Base-by-base conservation (phyloP, 1,140 invertebrate species). In the Melipona quadrifasciata region DNA sequence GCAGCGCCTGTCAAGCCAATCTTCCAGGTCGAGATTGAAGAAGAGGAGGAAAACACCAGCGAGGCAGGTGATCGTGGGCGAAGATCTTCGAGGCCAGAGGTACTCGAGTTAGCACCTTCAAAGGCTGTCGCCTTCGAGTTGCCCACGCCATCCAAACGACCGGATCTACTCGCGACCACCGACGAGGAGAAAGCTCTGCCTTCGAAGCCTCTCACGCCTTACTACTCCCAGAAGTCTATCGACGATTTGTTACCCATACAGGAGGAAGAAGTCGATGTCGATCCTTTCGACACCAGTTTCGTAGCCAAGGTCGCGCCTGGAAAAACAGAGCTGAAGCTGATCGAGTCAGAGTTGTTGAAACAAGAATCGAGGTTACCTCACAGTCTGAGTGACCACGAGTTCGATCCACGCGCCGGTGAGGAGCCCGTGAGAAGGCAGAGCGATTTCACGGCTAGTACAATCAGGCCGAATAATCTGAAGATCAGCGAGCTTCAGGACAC, bases 271-370 rank as follows among this genome's bases (percentile, higher is more conserved):
- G 84, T 91, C 24, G 95, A 96, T 77, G 93, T 96, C 75, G 97
- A 98, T 94, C 97, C 97, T 1, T 98, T 98, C 91, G 97, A 98
- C 92, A 98, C 98, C 0, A 98, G 97, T 5, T 97, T 97, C 89
- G 97, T 97, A 21, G 95, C 95, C 31, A 96, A 96, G 85, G 96
- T 96, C 21, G 93, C 96, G 67, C 97, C 97, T 8, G 96, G 96
- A 12, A 96, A 97, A 93, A 96, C 96, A 2, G 97, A 98, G 92
- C 91, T 97, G 51, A 97, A 97, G 92, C 91, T 97, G 39, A 95
- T 97, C 11, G 97, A 97, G 86, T 96, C 96, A 57, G 97, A 97
- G 91, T 93, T 97, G 21, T 86, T 95, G 6, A 87, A 91, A 34
- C 85, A 93, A 68, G 89, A 93, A 27, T 51, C 80, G n/a, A 90